Conservation (phyloP, 2,888 invertebrate species). For the Tetanocera ferruginea region DNA sequence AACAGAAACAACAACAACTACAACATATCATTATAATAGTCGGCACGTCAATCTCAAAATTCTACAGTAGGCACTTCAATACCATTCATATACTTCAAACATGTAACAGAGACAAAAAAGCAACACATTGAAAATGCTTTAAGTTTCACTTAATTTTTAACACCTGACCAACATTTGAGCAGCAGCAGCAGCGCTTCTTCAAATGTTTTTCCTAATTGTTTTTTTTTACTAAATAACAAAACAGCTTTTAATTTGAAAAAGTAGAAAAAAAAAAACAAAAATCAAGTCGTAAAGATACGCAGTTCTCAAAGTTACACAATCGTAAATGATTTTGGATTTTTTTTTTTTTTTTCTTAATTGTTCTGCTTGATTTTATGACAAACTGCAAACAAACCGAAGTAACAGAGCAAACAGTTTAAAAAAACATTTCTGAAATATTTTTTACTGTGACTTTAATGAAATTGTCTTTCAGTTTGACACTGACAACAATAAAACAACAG, state of each 20-base stretch:
- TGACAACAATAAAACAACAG: conserved; percentile 18
- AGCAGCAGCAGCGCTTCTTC: neutral
- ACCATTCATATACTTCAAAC: neutral
- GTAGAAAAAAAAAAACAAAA: neutral
- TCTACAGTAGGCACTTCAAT: neutral
- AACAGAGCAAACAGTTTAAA: neutral
- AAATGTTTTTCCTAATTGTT: neutral
- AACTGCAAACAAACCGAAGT: neutral
- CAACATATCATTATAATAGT: neutral
- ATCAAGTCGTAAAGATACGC: neutral
- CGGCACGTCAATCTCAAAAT: neutral
- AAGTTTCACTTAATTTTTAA: conserved; percentile 25
- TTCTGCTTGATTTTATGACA: conserved; percentile 10
- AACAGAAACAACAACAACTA: neutral
- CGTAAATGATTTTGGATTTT: neutral
- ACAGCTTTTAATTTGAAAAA: neutral
- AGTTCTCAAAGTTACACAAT: neutral
- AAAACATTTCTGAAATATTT: neutral
- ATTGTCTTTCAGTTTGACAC: conserved; percentile 38
- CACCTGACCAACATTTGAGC: neutral
- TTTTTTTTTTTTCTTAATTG: conserved; percentile 7
- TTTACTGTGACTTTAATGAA: conserved; percentile 31
- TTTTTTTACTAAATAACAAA: neutral
- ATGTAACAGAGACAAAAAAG: neutral
- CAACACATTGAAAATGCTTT: neutral